These are phyloP conservation scores for Platycercus adscitus DNA, from an alignment of 2,113 vertebrate species.

Conservation along the genomic window DNA sequence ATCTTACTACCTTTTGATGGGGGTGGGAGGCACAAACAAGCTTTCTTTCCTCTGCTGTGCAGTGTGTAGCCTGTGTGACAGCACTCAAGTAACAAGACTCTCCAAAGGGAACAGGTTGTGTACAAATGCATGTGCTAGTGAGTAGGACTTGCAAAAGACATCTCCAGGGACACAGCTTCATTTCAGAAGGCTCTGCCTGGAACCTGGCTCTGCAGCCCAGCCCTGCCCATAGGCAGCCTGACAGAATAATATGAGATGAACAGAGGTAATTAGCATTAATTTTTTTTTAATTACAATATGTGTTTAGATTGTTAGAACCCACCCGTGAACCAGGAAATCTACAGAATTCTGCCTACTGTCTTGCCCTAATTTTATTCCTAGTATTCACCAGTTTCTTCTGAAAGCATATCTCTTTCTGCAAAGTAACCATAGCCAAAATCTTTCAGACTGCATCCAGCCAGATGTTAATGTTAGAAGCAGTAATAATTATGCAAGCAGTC, in stretches of 20 bases:
- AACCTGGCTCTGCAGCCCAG: not conserved
- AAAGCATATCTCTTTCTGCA: not conserved
- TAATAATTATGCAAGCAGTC: not conserved
- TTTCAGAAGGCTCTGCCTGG: not conserved
- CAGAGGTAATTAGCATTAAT: not conserved
- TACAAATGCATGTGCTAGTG: not conserved
- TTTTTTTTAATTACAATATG: not conserved
- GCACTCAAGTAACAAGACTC: not conserved
- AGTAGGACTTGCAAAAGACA: not conserved
- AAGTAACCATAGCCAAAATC: not conserved
- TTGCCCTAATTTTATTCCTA: not conserved
- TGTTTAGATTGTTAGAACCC: not conserved
- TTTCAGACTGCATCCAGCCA: not conserved
- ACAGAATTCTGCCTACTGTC: not conserved
- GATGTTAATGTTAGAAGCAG: not conserved
- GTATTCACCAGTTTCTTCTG: not conserved
- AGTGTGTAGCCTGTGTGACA: not conserved
- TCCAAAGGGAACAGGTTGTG: not conserved
- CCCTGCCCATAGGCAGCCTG: not conserved
- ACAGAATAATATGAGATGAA: not conserved
- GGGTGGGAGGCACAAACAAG: not conserved
- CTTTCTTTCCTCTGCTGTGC: not conserved
- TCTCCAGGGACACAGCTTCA: not conserved
- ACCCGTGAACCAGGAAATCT: not conserved
- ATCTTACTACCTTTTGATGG: not conserved